Base-by-base conservation (phyloP, 2,797 vertebrate species). In the Argyrosomus regius region DNA sequence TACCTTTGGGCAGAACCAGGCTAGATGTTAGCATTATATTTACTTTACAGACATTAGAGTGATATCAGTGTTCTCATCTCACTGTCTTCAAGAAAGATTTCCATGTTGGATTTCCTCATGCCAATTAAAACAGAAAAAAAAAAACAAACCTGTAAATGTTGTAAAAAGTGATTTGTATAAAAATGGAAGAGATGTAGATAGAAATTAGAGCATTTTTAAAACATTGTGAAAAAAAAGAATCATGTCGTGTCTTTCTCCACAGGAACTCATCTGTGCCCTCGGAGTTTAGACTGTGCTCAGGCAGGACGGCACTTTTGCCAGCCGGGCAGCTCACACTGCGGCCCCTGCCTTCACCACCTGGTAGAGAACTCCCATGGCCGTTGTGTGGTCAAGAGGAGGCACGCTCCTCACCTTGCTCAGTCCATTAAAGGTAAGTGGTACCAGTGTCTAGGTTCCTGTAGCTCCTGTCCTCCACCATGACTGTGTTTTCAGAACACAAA, bases 251-350 rank as follows among this genome's bases (percentile, higher is more conserved):
- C 20, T 77, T n/a, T 54, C 8, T 81, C 53, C 65, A 20, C 74
- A 94, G 86, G 90, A 11, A 80, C 86, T 56, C 77, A 81, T 3
- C 22, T 88, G 20, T 98, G 97, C 75, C 97, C 97, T 0, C 93
- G 96, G 61, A 96, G 94, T 87, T 86, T 98, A 84, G 97, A 97
- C 85, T 98, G 97, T 59, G 94, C 96, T 59, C 94, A 95, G 72
- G 94, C 93, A 72, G 92, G 96, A 52, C 92, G 97, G 0, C 93
- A 95, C 63, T 95, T 96, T 80, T 98, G 97, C 79, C 92, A 63
- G 0, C 93, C 92, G 0, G 96, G 97, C 0, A 93, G 94, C 0
- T 93, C 92, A 0, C 75, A 83, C 80, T 98, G 97, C 0, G 97
- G 97, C 1, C 96, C 97, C 39, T 98, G 97, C 77, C 94, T 98